Evolutionary conservation across 2,797 vertebrate species (phyloP).

Genomic region (Pseudochirops corinnae): DNA sequence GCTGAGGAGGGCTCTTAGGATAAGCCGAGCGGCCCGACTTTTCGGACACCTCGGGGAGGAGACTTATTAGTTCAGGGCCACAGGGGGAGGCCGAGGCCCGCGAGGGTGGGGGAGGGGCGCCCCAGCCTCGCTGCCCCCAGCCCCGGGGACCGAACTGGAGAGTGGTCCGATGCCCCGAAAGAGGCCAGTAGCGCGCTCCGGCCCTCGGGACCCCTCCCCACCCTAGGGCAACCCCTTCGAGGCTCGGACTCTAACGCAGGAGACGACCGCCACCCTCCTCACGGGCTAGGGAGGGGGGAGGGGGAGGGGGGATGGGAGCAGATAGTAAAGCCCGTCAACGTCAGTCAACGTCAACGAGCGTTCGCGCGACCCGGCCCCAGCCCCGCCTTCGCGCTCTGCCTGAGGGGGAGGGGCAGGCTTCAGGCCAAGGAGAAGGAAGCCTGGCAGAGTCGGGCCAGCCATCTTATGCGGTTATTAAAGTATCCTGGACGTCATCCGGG

Average conservation of each 20-base stretch:
- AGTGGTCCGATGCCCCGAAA: accelerated
- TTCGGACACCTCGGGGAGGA: not conserved
- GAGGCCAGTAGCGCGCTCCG: accelerated
- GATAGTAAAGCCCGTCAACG: not conserved
- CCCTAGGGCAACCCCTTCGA: not conserved
- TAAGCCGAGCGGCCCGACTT: not conserved
- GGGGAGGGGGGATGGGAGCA: not conserved
- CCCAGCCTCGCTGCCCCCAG: not conserved
- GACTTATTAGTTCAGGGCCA: not conserved
- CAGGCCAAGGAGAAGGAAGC: not conserved
- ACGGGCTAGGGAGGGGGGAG: not conserved
- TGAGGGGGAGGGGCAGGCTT: not conserved
- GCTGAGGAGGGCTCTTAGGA: not conserved
- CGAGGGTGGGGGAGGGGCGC: not conserved
- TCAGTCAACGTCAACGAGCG: not conserved
- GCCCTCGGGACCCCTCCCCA: not conserved
- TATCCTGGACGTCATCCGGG: not conserved
- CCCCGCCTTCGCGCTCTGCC: not conserved
- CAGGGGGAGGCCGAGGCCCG: not conserved
- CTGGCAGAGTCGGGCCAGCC: not conserved
- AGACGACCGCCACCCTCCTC: not conserved
- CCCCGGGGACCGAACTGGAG: not conserved
- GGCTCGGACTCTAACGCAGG: not conserved
- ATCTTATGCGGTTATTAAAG: not conserved
- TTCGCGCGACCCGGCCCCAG: too few relatives aligned